These are phyloP conservation scores for Phaethon lepturus DNA, from an alignment of 2,113 vertebrate genomes.

Conservation along the genomic window DNA sequence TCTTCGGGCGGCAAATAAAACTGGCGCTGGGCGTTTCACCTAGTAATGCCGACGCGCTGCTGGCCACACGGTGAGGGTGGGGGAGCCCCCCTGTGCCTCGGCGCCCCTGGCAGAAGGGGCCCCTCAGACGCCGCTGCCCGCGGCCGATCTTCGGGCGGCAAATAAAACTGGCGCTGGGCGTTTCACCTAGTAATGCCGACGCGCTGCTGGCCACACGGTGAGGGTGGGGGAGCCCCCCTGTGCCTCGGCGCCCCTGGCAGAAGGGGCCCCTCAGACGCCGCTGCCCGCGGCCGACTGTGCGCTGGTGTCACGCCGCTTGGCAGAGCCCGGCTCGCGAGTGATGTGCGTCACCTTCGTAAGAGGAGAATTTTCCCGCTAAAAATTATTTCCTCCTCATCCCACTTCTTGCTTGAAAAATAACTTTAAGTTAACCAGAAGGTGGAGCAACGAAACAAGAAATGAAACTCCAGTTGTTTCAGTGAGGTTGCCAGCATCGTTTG, in stretches of 20 bases:
- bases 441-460: constrained; percentile 49
- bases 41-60: fast-evolving
- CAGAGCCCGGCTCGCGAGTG: fast-evolving
- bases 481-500: fast-evolving
- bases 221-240: background rate
- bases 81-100: too few relatives aligned
- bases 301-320: fast-evolving
- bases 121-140: background rate
- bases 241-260: background rate
- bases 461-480: fast-evolving
- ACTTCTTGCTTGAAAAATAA: fast-evolving
- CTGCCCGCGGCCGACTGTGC: too few relatives aligned
- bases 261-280: background rate
- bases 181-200: fast-evolving
- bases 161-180: fast-evolving
- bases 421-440: background rate
- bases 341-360: fast-evolving
- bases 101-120: background rate
- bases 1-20: too few relatives aligned
- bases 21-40: background rate
- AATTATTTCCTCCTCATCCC: fast-evolving
- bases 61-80: fast-evolving
- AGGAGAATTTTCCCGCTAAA: fast-evolving
- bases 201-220: fast-evolving
- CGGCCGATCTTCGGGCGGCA: too few relatives aligned